Evolutionary conservation across 1,140 invertebrate genomes (phyloP), one percentile per base, ranked within the genome.

Genomic region (Apis cerana): DNA sequence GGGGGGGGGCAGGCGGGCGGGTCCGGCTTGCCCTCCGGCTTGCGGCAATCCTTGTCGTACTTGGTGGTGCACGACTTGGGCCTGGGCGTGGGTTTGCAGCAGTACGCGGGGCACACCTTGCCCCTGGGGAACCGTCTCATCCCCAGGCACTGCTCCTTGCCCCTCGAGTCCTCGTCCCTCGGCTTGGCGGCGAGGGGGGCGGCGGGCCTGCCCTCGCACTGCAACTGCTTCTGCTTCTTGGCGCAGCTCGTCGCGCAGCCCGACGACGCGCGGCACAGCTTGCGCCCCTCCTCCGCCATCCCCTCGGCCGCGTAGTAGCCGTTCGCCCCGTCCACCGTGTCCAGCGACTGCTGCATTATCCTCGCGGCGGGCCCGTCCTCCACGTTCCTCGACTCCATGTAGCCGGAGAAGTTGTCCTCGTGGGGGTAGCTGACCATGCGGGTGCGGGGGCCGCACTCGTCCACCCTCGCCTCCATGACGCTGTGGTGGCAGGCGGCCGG

Each of bases 391-490:
- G 83, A 79, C 21, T 81, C 71, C 64, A 69, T 70, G 59, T 62
- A 75, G 1, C 56, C 52, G 19, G 48, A 75, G n/a, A 62, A 72
- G 0, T 61, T 15, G 15, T 64, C 54, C 15, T 58, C 75, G 17
- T 12, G 23, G 0, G 65, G 19, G 2, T 5, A 43, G 23, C 2
- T 13, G 78, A 62, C 21, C 52, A 69, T 33, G 21, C 70, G 2
- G 19, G 83, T 54, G 11, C 21, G 67, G 19, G 85, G 83, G 0
- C 85, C 83, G 4, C 43, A n/a, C 52, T 70, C n/a, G 77, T 69
- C 79, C 21, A 87, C 21, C 10, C 33, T 33, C 19, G 80, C 74
- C 23, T 87, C 85, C 10, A 85, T 9, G 19, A 69, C 33, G 19
- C 69, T 68, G 17, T 75, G 81, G 2, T 23, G 19, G 11, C 68